Base-by-base conservation (phyloP, 2,113 vertebrate genomes). In the Chaenocephalus aceratus region DNA sequence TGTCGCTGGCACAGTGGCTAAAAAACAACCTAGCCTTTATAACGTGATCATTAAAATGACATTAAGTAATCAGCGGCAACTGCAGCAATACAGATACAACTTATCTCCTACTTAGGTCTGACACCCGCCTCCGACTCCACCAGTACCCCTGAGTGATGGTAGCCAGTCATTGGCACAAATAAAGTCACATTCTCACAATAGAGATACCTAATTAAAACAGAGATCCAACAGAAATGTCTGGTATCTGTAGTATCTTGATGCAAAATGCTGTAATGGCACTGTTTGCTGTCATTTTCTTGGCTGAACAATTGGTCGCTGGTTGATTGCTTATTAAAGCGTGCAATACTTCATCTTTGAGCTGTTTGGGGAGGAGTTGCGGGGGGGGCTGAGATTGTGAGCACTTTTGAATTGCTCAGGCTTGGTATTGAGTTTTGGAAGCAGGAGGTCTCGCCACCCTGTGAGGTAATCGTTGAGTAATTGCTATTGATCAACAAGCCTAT, bases 401-500 rank as follows among this genome's bases (percentile, higher is more conserved):
- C 30, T 68, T 65, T 30, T 12, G 58, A 36, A 74, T 53, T 58
- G 57, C 62, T 26, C 26, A 0, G 14, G 62, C 12, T 21, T 15
- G 53, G 73, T 79, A 82, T 10, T 15, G 85, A 72, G 62, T 61
- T 81, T 61, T 71, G 66, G 64, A 86, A 79, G 68, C 60, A 12
- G 75, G 66, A 83, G 79, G 69, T 84, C 67, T 77, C 66, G 0
- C 2, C 82, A 2, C 86, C 77, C 61, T 12, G 53, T 76, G 75
- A 78, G 80, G 71, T 83, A 80, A 83, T 85, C 45, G 2, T 49
- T 82, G 76, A 83, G 74, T 88, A 87, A 83, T 79, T 86, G 75
- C 56, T 82, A 90, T 88, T 58, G 88, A 91, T 88, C 86, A 60
- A 52, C 64, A 81, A 73, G 66, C 70, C 48, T 34, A 79, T 85